phyloP scores from a whole-genome alignment of 2,888 invertebrate species.

The Polietes domitor region DNA sequence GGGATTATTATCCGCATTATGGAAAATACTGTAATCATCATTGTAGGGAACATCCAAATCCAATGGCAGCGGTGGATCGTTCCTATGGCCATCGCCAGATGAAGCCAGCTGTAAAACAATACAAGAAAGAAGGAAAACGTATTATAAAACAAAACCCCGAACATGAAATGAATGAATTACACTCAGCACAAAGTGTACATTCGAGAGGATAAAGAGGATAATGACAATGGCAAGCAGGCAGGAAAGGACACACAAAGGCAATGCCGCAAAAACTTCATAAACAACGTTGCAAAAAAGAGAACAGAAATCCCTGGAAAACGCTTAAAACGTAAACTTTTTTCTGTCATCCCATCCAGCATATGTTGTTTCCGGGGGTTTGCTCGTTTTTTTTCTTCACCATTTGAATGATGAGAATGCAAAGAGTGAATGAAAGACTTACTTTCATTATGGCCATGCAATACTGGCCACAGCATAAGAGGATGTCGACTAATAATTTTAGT shows the following conservation, averaged over 20 bases:
- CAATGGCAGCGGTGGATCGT: slow-evolving; percentile 85
- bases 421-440: slow-evolving; percentile 6
- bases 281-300: neutral
- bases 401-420: neutral
- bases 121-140: slow-evolving; percentile 21
- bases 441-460: slow-evolving; percentile 4
- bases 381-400: neutral
- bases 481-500: neutral
- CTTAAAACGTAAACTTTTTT: slow-evolving; percentile 33
- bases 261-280: neutral
- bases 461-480: neutral
- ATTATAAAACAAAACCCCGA: neutral
- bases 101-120: slow-evolving; percentile 68
- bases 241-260: slow-evolving; percentile 10
- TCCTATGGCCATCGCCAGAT: slow-evolving; percentile 75
- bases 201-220: slow-evolving; percentile 13
- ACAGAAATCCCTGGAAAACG: slow-evolving; percentile 20
- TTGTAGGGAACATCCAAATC: slow-evolving; percentile 86
- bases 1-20: slow-evolving; percentile 67
- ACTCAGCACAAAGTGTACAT: neutral
- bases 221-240: slow-evolving; percentile 13
- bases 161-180: neutral
- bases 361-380: neutral
- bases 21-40: slow-evolving; percentile 83
- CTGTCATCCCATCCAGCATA: slow-evolving; percentile 29